Base-by-base conservation (phyloP, 1,140 invertebrate species). In the Pseudobourletiella spinata region DNA sequence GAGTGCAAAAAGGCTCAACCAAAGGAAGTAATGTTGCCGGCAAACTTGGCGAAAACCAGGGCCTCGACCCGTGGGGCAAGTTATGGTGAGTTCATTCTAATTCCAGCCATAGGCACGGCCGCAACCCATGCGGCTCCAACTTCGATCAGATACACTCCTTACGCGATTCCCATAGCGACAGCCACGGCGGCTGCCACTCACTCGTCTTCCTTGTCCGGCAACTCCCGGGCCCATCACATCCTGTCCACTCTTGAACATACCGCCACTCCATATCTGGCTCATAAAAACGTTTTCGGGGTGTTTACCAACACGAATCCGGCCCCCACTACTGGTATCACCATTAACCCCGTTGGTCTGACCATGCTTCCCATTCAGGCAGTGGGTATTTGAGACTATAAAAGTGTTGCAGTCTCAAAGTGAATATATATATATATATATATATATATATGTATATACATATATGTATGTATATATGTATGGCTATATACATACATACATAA, bases 1-100 rank as follows among this genome's bases (percentile, higher is more conserved):
- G 94, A 98, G 82, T 97, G 94, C 82, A 98, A 98, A 85, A 97
- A 98, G 81, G 95, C 95, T 75, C 95, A 98, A 78, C 95, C 95
- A 59, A 98, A 98, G 83, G 95, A 98, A 83, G 94, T 98, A 72
- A 98, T 98, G 94, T 84, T 96, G 75, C 91, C 92, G 71, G 87
- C 90, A 63, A 93, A 91, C 77, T 78, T 91, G 79, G 90, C 89
- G 72, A 92, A 93, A 83, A 92, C 89, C 76, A 84, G 90, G 76
- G 89, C 89, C 71, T 88, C 89, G 69, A 88, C 88, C 71, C 85
- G 89, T 77, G 88, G 89, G 76, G 86, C 88, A 79, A 72, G 72
- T 67, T 94, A 92, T 84, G 89, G 90, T 94, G 89, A 93, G 89
- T 83, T 89, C 83, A 85, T 88, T 82, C 84, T 87, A 80, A 83